phyloP scores from a whole-genome alignment of 53 echinoderm and acorn worm genomes.

The Paracentrotus lividus region DNA sequence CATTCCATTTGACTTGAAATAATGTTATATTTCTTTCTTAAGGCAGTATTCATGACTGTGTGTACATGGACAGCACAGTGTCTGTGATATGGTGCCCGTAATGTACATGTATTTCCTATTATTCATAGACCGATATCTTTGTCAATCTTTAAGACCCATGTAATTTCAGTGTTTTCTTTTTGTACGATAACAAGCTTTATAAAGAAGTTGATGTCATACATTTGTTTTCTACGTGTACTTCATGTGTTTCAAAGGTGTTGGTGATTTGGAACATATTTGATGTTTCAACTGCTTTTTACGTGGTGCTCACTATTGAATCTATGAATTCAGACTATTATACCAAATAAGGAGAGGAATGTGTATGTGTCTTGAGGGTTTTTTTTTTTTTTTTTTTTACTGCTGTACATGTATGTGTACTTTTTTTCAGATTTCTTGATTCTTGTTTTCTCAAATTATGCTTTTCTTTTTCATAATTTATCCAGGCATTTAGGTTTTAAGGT shows the following conservation, averaged over 20 bases:
- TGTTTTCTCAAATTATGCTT: background rate
- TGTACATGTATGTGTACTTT: constrained; percentile 26
- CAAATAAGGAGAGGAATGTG: constrained; percentile 1
- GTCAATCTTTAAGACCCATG: background rate
- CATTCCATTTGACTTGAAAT: constrained; percentile 27
- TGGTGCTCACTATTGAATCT: constrained; percentile 36
- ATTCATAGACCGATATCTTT: background rate
- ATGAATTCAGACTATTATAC: constrained; percentile 30
- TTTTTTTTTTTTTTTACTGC: background rate
- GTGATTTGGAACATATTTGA: background rate
- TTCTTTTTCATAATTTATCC: background rate
- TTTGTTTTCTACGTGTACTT: background rate
- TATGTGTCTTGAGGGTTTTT: constrained; percentile 15
- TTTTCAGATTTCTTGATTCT: constrained; percentile 10
- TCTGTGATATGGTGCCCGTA: background rate
- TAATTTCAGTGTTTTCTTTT: background rate
- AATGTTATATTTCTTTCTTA: constrained; percentile 5
- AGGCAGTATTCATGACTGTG: background rate
- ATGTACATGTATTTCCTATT: background rate
- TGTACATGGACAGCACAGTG: background rate
- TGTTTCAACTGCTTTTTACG: constrained; percentile 1
- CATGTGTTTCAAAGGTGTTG: background rate
- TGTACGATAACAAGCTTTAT: background rate
- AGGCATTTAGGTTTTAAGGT: background rate
- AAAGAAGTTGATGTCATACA: background rate